Percentiles rank a stretch among this genome's conserved stretches.
These are phyloP conservation scores for Macropis europaea DNA, from an alignment of 2,888 invertebrate species.

Conservation along the genomic window DNA sequence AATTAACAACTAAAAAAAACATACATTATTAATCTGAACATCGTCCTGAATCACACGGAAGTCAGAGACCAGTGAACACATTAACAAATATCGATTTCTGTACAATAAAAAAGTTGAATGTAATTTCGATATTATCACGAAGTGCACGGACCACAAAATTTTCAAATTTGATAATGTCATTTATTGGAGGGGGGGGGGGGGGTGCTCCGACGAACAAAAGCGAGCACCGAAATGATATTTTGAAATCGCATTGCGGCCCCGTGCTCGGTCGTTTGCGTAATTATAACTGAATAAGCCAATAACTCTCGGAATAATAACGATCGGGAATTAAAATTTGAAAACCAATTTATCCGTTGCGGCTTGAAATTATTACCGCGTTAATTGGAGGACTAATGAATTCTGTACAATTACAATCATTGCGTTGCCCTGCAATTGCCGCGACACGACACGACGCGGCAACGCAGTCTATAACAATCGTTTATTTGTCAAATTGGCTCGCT, in stretches of 20 bases:
- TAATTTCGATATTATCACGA: too few species aligned
- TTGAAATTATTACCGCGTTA: conserved; percentile 61
- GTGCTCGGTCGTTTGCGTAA: conserved; percentile 48
- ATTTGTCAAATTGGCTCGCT: conserved; percentile 35
- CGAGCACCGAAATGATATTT: conserved; percentile 39
- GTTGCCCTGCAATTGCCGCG: conserved; percentile 25
- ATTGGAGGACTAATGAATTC: conserved; percentile 58
- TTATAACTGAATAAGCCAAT: conserved; percentile 57
- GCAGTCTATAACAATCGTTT: conserved; percentile 42
- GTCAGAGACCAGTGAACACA: too few species aligned
- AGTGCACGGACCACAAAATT: too few species aligned
- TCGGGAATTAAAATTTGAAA: conserved; percentile 63
- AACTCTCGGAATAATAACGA: conserved; percentile 54
- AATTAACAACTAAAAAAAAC: too few species aligned
- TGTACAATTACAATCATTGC: conserved; percentile 53
- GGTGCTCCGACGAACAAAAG: not conserved
- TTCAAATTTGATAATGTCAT: too few species aligned
- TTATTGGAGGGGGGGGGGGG: too few species aligned
- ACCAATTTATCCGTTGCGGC: conserved; percentile 55
- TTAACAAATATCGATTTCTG: too few species aligned
- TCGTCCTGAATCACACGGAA: too few species aligned
- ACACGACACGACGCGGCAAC: conserved; percentile 7
- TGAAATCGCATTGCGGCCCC: conserved; percentile 39
- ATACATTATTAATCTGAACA: too few species aligned
- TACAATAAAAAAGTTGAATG: too few species aligned